phyloP scores from a whole-genome alignment of 2,113 vertebrate species.

The Pachycephala philippinensis region DNA sequence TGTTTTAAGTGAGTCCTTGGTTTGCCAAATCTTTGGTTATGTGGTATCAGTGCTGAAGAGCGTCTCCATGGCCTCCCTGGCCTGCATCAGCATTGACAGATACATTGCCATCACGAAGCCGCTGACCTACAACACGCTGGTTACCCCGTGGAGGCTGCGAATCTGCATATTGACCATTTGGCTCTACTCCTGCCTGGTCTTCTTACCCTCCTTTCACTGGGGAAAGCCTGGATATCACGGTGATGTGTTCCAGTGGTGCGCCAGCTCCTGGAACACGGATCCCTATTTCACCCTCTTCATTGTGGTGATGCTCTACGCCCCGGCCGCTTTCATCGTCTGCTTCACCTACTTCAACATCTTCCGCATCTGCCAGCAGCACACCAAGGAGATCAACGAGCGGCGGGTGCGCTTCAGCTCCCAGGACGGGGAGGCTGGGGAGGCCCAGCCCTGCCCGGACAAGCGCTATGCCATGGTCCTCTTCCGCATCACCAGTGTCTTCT shows the following conservation, averaged over 20 bases:
- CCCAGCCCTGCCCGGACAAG: conserved; percentile 85
- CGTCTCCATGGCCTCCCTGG: conserved; percentile 93
- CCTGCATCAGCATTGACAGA: conserved; percentile 95
- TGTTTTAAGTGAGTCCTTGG: conserved; percentile 83
- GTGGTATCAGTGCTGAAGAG: conserved; percentile 96
- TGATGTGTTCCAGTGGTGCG: conserved; percentile 93
- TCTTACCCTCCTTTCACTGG: conserved; percentile 94
- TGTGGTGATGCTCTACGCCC: conserved; percentile 89
- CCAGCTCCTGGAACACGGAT: conserved; percentile 83
- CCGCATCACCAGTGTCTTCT: conserved; percentile 98
- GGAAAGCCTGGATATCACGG: conserved; percentile 98
- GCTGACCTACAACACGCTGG: conserved; percentile 87
- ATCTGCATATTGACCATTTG: conserved; percentile 91
- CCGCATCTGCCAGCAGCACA: conserved; percentile 97
- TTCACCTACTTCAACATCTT: conserved; percentile 98
- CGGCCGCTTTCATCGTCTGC: conserved; percentile 90
- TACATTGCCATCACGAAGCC: conserved; percentile 95
- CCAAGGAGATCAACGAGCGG: conserved; percentile 91
- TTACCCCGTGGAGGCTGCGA: conserved; percentile 91
- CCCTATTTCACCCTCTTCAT: conserved; percentile 92
- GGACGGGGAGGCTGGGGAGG: conserved; percentile 74
- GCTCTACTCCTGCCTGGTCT: conserved; percentile 91
- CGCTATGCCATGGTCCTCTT: conserved; percentile 95
- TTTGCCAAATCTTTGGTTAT: conserved; percentile 93
- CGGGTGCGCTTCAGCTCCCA: conserved; percentile 89